Base-by-base conservation (phyloP, 2,113 vertebrate species). In the Sciurus niger region DNA sequence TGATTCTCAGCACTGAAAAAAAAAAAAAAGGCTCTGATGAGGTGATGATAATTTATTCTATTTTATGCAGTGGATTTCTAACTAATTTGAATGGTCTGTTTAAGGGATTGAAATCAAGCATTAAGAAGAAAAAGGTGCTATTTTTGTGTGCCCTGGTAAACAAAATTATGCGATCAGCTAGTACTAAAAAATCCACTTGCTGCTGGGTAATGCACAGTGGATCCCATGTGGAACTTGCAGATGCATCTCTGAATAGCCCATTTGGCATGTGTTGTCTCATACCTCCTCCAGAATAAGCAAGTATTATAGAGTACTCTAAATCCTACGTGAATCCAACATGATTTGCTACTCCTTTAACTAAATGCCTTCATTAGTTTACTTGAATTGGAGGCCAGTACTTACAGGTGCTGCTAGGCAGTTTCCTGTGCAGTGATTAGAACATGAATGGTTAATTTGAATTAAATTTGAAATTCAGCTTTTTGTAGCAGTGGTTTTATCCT, bases 341-440 rank as follows among this genome's bases (percentile, higher is more conserved):
- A 94, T 68, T 1, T 14, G 89, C 46, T 74, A 94, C 65, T 94
- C 68, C 70, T 58, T 91, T 87, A 53, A 95, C 92, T 86, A 94
- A 97, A 95, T 85, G 37, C 74, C 70, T 89, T 89, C 83, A 96
- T 97, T 94, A 95, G 95, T 74, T 92, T 84, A 89, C 53, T 97
- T 94, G 74, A 93, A 93, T 84, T 97, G 86, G n/a, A 83, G 91
- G 89, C 80, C 37, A 93, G 25, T 24, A 48, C 37, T 94, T 89
- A 94, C 13, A 90, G 65, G 70, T 79, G 85, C 73, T 89, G 60
- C 17, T 73, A 85, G 76, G 58, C 78, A 77, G 40, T 76, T 96
- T 89, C 24, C 43, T 85, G 51, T 58, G 85, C 43, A 67, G 48
- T 76, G 83, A 79, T 72, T 84, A 48, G 79, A 48, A 95, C 65